Percentiles rank a stretch among this genome's conserved stretches.
phyloP scores from a whole-genome alignment of 92 coral and sea anemone species.

The Metridium senile region DNA sequence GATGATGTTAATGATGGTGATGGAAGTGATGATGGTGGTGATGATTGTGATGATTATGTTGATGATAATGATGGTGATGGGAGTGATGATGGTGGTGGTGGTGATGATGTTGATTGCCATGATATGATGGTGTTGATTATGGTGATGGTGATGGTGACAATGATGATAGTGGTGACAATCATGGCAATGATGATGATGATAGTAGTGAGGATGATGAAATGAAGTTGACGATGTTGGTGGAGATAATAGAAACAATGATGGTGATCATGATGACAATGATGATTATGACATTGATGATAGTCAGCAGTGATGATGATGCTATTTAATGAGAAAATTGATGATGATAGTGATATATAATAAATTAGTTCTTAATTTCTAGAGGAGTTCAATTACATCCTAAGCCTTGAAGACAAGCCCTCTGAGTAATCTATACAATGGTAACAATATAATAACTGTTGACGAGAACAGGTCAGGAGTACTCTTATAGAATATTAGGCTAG shows the following conservation, averaged over 20 bases:
- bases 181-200: background rate
- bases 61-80: no score
- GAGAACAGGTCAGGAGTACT: no score
- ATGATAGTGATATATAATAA: background rate
- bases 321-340: background rate
- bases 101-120: no score
- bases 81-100: no score
- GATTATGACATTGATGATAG: background rate
- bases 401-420: slow-evolving; percentile 68
- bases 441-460: no score
- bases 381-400: slow-evolving; percentile 78
- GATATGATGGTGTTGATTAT: no score
- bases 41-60: no score
- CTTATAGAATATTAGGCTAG: no score
- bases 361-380: slow-evolving; percentile 25
- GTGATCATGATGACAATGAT: background rate
- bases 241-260: background rate
- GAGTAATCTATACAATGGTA: background rate
- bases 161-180: background rate
- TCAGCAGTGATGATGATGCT: background rate
- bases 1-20: no score
- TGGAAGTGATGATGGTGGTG: no score
- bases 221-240: background rate
- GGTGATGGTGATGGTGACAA: no score
- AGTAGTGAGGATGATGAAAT: background rate